These are phyloP conservation scores for Ferrisia virgata DNA, from an alignment of 2,888 invertebrate genomes.

Conservation along the genomic window DNA sequence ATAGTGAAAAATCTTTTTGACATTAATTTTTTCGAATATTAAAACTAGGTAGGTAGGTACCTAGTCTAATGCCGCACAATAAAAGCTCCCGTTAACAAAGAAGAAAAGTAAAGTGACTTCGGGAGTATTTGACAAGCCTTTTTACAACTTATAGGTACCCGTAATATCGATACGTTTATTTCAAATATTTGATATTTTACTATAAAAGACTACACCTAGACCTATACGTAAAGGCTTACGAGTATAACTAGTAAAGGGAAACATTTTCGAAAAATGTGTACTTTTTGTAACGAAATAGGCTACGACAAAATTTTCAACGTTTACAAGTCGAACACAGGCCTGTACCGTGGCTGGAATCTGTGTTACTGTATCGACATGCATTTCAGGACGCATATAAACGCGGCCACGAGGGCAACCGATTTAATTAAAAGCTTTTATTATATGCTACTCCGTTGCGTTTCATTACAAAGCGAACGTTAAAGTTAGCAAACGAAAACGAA, in stretches of 20 bases:
- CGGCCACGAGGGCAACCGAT: background rate
- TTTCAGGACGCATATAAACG: constrained; percentile 27
- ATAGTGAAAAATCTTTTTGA: background rate
- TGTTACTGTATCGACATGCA: constrained; percentile 38
- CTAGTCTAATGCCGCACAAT: background rate
- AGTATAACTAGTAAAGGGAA: no score
- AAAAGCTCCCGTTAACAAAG: background rate
- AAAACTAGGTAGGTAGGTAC: no score
- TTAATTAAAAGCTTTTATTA: constrained; percentile 40
- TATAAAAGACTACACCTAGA: background rate
- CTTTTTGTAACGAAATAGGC: no score
- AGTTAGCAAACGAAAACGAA: constrained; percentile 39
- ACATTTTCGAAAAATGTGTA: background rate
- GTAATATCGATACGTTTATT: background rate
- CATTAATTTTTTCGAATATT: background rate
- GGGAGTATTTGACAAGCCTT: background rate
- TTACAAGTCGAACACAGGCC: background rate
- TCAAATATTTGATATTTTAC: background rate
- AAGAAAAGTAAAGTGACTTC: background rate
- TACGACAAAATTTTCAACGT: background rate
- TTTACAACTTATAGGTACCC: no score
- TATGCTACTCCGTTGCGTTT: background rate
- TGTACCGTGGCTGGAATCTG: background rate
- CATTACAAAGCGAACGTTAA: constrained; percentile 34
- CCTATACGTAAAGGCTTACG: no score